Percentiles rank a stretch among this genome's conserved stretches.
These are phyloP conservation scores for Andrena marginata DNA, from an alignment of 2,888 invertebrate genomes.

Conservation along the genomic window DNA sequence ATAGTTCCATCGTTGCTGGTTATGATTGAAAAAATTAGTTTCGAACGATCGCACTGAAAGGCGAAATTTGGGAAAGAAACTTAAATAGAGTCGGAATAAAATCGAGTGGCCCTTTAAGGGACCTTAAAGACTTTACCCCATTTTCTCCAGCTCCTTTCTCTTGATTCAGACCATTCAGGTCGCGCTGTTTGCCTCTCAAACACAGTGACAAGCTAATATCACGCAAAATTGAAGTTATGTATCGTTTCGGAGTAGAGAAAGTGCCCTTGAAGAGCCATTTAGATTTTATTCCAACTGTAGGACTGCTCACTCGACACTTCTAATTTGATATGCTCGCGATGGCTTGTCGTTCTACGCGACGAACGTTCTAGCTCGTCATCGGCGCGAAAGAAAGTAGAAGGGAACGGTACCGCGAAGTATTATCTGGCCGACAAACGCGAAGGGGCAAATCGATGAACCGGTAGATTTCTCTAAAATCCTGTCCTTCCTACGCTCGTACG, in stretches of 20 bases:
- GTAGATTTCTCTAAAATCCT: constrained; percentile 25
- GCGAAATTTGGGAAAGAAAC: neutral
- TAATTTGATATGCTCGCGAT: constrained; percentile 64
- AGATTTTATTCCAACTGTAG: constrained; percentile 8
- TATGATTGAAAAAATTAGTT: neutral
- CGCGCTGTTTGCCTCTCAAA: neutral
- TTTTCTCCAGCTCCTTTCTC: neutral
- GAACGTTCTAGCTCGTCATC: constrained; percentile 7
- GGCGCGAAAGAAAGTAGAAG: constrained; percentile 4
- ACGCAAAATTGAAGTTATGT: neutral
- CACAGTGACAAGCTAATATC: neutral
- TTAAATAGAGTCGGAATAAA: neutral
- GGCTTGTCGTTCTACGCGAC: constrained; percentile 24
- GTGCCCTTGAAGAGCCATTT: neutral
- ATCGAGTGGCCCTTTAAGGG: neutral
- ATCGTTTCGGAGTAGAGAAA: neutral
- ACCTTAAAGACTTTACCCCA: neutral
- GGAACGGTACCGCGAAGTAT: constrained; percentile 38
- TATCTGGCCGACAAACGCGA: constrained; percentile 51
- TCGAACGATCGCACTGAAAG: neutral
- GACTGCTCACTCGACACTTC: constrained; percentile 58
- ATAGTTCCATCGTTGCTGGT: neutral
- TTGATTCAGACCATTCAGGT: neutral
- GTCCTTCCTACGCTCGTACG: constrained; percentile 38
- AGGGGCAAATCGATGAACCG: constrained; percentile 29